These are phyloP conservation scores for Agrotis ipsilon DNA, from an alignment of 2,888 invertebrate species.

Conservation along the genomic window DNA sequence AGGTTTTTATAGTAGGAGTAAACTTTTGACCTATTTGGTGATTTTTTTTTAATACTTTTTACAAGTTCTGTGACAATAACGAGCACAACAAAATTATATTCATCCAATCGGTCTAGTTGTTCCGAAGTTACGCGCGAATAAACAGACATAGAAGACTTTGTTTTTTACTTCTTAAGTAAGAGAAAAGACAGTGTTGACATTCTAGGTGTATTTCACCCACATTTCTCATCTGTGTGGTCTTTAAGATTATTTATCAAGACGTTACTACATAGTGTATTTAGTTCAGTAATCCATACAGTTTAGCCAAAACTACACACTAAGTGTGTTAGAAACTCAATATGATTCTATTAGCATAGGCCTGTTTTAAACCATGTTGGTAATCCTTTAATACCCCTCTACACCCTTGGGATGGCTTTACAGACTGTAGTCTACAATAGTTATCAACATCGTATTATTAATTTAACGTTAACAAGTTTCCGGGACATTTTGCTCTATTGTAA, in stretches of 20 bases:
- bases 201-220: too few relatives aligned
- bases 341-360: constrained; percentile 41
- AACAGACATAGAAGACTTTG: too few relatives aligned
- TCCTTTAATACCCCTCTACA: constrained; percentile 26
- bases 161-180: too few relatives aligned
- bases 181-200: too few relatives aligned
- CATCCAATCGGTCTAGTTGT: too few relatives aligned
- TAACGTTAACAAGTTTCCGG: constrained; percentile 22
- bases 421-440: constrained; percentile 13
- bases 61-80: too few relatives aligned
- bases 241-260: neutral
- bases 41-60: too few relatives aligned
- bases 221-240: too few relatives aligned
- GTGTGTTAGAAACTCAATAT: constrained; percentile 33
- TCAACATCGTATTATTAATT: constrained; percentile 46
- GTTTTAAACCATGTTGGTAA: constrained; percentile 26
- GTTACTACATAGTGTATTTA: neutral
- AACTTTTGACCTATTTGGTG: too few relatives aligned
- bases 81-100: too few relatives aligned
- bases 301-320: constrained; percentile 22
- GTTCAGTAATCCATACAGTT: constrained; percentile 24
- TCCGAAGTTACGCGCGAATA: too few relatives aligned
- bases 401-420: constrained; percentile 9
- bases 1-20: too few relatives aligned
- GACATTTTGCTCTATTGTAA: constrained; percentile 54